phyloP scores from a whole-genome alignment of 2,113 vertebrate genomes.

The Sardina pilchardus region DNA sequence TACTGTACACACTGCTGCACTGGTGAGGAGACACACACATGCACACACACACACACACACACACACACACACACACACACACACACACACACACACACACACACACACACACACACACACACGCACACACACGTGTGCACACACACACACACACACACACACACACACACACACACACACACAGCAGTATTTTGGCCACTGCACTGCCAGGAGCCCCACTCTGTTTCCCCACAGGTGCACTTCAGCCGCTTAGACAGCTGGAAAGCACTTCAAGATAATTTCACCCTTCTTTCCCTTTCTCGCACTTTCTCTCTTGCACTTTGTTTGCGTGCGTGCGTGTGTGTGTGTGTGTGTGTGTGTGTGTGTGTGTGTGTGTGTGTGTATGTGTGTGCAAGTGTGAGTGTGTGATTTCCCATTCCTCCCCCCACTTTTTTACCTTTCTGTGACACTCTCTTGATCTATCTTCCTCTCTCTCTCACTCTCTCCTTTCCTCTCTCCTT shows the following conservation, averaged over 20 bases:
- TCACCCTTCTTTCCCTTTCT: neutral
- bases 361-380: neutral
- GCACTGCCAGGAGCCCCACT: neutral
- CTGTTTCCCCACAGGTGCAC: neutral
- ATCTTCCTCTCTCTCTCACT: constrained; percentile 2
- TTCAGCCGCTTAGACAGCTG: neutral
- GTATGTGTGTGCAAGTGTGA: constrained; percentile 11
- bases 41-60: too few species aligned
- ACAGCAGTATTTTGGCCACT: neutral
- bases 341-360: constrained; percentile 10
- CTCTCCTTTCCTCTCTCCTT: neutral
- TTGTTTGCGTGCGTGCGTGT: neutral
- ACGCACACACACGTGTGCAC: too few species aligned
- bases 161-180: neutral
- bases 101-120: neutral
- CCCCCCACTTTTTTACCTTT: neutral
- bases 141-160: neutral
- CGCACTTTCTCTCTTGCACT: neutral
- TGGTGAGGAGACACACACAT: too few species aligned
- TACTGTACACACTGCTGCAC: too few species aligned
- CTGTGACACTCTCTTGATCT: neutral
- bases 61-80: too few species aligned
- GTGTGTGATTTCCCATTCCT: neutral
- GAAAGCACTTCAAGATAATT: neutral
- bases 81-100: neutral